phyloP scores from a whole-genome alignment of 1,140 invertebrate species.

The Amphibalanus amphitrite region DNA sequence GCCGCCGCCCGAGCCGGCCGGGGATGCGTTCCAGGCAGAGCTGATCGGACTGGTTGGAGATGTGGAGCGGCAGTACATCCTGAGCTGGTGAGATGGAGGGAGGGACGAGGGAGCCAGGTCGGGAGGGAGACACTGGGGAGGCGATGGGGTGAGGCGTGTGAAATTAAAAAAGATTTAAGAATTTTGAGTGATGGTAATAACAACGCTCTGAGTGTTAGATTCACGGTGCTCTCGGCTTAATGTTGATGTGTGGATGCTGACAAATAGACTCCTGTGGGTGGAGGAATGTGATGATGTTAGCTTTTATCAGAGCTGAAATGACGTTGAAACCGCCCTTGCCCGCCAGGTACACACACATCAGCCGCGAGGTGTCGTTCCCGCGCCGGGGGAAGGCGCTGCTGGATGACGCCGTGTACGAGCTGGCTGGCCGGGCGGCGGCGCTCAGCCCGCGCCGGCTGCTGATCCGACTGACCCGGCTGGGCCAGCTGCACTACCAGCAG shows the following conservation, averaged over 20 bases:
- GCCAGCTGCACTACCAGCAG: background rate
- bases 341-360: background rate
- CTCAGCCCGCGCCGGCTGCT: background rate
- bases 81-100: background rate
- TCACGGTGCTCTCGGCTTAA: too few relatives aligned
- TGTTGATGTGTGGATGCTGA: too few relatives aligned
- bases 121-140: too few relatives aligned
- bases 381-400: background rate
- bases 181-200: too few relatives aligned
- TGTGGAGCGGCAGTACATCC: background rate
- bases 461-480: background rate
- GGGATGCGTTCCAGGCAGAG: background rate
- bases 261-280: too few relatives aligned
- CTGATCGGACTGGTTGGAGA: background rate
- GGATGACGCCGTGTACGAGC: background rate
- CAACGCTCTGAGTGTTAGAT: too few relatives aligned
- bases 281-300: too few relatives aligned
- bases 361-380: background rate
- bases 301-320: too few relatives aligned
- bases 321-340: too few relatives aligned
- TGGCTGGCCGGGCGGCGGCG: background rate
- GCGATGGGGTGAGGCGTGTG: too few relatives aligned
- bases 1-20: background rate
- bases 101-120: too few relatives aligned
- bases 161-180: too few relatives aligned